Percentiles rank a stretch among this genome's conserved stretches.
Conservation (phyloP, 2,113 vertebrate genomes). For the Epinephelus cyanopodus region DNA sequence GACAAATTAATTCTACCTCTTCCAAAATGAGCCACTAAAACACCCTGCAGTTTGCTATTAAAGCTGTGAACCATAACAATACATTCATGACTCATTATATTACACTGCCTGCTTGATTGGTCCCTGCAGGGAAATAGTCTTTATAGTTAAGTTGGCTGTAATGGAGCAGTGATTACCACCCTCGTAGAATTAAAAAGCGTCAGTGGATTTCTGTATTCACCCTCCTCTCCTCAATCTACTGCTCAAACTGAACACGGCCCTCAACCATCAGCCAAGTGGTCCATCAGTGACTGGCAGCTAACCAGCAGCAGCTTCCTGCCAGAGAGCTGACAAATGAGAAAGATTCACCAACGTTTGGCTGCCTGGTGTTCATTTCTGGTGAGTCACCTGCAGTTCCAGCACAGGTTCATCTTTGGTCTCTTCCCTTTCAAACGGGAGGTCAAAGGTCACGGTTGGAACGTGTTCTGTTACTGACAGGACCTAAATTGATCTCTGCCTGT, state of each 20-base stretch:
- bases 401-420: not conserved
- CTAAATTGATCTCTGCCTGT: not conserved
- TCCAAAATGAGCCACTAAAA: conserved; percentile 3
- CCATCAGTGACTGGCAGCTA: not conserved
- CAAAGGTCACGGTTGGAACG: not conserved
- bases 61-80: conserved; percentile 6
- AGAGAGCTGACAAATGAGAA: not conserved
- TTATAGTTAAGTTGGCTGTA: conserved; percentile 3
- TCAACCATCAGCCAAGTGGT: not conserved
- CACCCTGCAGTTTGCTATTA: conserved; percentile 11
- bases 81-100: conserved; percentile 43
- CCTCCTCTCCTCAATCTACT: not conserved
- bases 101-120: conserved; percentile 25
- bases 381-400: too few species aligned
- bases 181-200: not conserved
- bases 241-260: not conserved
- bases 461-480: not conserved
- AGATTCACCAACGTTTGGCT: not conserved
- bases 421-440: too few species aligned
- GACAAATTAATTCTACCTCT: not conserved
- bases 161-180: conserved; percentile 17
- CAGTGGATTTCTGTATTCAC: not conserved
- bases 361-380: not conserved
- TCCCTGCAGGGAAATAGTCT: conserved; percentile 27
- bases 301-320: not conserved